A percentile compares a stretch with the other conserved stretches of the same genome.
phyloP scores from a whole-genome alignment of 2,797 vertebrate genomes.

The Taeniopygia guttata region DNA sequence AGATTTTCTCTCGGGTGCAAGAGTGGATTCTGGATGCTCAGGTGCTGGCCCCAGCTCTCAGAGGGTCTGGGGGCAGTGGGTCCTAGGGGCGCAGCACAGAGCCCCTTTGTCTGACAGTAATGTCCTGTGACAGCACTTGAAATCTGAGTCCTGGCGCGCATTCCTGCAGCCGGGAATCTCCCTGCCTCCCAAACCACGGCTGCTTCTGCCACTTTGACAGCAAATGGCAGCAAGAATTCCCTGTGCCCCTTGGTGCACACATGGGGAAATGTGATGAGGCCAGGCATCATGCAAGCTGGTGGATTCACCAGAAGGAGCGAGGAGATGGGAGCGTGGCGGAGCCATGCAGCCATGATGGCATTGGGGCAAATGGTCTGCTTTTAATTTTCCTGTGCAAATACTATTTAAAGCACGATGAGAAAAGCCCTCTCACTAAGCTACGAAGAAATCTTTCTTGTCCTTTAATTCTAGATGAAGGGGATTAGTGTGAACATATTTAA shows the following conservation, averaged over 20 bases:
- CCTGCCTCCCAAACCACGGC: not conserved
- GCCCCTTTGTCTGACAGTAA: slow-evolving; percentile 68
- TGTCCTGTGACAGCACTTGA: slow-evolving; percentile 70
- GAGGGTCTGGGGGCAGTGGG: not conserved
- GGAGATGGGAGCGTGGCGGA: not conserved
- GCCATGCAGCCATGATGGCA: not conserved
- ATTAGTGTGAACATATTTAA: slow-evolving; percentile 92
- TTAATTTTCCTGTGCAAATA: slow-evolving; percentile 85
- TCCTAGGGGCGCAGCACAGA: slow-evolving; percentile 46
- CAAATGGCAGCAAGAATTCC: not conserved
- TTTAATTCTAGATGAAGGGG: slow-evolving; percentile 89
- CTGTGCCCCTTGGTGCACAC: not conserved
- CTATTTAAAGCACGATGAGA: slow-evolving; percentile 78
- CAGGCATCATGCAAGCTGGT: fast-evolving
- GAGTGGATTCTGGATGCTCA: not conserved
- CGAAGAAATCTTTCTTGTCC: slow-evolving; percentile 85
- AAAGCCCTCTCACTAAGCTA: slow-evolving; percentile 80
- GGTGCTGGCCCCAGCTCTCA: not conserved
- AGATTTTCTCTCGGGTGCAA: not conserved
- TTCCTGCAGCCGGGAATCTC: slow-evolving; percentile 60
- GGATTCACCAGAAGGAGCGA: not conserved
- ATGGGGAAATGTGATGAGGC: not conserved
- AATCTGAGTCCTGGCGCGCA: slow-evolving; percentile 38
- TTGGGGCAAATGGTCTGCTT: slow-evolving; percentile 14
- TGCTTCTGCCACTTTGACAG: not conserved